Percentiles rank a stretch among this genome's conserved stretches.
These are phyloP conservation scores for Caenorhabditis drosophilae DNA, from an alignment of 2,888 invertebrate genomes.

Conservation along the genomic window DNA sequence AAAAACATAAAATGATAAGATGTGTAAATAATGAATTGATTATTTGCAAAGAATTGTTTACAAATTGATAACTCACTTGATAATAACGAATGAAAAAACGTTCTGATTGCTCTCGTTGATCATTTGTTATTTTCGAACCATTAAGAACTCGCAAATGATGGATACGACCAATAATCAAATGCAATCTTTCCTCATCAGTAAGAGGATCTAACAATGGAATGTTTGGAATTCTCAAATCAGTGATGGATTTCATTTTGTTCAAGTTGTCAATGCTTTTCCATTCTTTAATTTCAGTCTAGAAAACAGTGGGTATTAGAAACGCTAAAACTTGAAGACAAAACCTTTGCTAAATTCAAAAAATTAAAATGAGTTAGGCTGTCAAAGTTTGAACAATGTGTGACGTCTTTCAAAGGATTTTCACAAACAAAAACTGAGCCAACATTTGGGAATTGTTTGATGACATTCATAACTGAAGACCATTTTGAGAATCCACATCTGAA, in stretches of 20 bases:
- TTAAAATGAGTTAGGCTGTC: constrained; percentile 34
- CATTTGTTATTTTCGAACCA: constrained; percentile 68
- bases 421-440: constrained; percentile 75
- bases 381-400: constrained; percentile 32
- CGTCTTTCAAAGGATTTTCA: constrained; percentile 65
- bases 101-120: constrained; percentile 70
- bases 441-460: constrained; percentile 50
- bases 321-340: constrained; percentile 1
- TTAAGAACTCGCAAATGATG: constrained; percentile 69
- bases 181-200: constrained; percentile 51
- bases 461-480: constrained; percentile 48
- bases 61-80: constrained; percentile 35
- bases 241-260: constrained; percentile 83
- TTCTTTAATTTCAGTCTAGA: constrained; percentile 47
- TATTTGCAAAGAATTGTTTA: background rate
- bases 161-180: constrained; percentile 55
- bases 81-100: constrained; percentile 70
- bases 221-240: constrained; percentile 83
- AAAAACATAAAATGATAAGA: constrained; percentile 8
- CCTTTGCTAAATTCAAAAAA: constrained; percentile 46
- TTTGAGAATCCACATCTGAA: constrained; percentile 45
- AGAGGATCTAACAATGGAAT: constrained; percentile 73
- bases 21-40: constrained; percentile 7
- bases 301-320: background rate
- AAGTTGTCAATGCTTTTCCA: constrained; percentile 80